These are phyloP conservation scores for Tinamus major DNA, from an alignment of 2,797 vertebrate genomes.

Conservation along the genomic window DNA sequence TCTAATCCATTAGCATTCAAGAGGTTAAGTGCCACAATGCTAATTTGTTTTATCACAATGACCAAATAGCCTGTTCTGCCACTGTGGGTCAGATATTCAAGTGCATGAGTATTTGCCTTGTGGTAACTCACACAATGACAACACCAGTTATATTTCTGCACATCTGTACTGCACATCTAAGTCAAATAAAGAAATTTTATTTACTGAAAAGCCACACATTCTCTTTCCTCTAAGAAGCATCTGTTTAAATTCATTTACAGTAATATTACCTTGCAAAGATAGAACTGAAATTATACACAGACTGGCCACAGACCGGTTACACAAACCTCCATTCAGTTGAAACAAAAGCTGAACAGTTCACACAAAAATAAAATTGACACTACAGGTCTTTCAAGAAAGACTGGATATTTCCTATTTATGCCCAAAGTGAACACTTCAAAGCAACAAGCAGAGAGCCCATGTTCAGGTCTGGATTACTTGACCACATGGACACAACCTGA, in stretches of 20 bases:
- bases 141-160: background rate
- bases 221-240: background rate
- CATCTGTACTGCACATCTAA: background rate
- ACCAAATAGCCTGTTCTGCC: constrained; percentile 27
- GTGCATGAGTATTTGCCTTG: background rate
- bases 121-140: background rate
- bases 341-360: background rate
- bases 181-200: background rate
- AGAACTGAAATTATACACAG: background rate
- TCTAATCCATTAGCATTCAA: constrained; percentile 16
- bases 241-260: background rate
- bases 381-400: background rate
- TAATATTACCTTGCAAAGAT: background rate
- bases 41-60: constrained; percentile 4
- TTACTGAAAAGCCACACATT: background rate
- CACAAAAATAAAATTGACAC: background rate
- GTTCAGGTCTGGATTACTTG: background rate
- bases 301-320: background rate
- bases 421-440: background rate
- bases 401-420: background rate
- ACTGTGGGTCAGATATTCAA: constrained; percentile 19
- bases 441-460: background rate
- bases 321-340: background rate
- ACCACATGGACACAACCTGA: background rate
- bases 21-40: constrained; percentile 6